Conservation (phyloP, 2,797 vertebrate species). For the Pelochelys cantorii region DNA sequence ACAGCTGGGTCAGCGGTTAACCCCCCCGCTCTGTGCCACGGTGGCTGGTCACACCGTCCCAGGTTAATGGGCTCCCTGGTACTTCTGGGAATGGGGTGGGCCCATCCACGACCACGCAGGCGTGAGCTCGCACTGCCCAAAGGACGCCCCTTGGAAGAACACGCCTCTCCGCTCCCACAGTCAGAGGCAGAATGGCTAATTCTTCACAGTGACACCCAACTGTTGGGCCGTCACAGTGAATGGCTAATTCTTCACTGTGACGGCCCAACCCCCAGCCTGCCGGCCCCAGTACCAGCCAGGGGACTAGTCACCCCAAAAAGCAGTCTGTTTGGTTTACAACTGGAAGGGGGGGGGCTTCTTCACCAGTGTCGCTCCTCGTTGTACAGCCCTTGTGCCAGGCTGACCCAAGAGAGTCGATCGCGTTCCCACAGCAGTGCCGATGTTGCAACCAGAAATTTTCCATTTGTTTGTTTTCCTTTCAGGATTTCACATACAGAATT, state of each 20-base stretch:
- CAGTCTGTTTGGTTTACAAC: background rate
- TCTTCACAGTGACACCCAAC: background rate
- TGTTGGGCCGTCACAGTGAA: no score
- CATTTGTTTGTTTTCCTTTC: no score
- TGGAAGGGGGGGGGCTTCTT: background rate
- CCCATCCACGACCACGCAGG: background rate
- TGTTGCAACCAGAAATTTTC: background rate
- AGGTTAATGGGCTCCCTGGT: background rate
- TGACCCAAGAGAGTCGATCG: background rate
- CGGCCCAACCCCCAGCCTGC: background rate
- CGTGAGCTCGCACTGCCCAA: background rate
- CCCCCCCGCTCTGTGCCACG: background rate
- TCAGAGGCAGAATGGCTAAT: background rate
- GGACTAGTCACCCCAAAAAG: background rate
- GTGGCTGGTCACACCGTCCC: background rate
- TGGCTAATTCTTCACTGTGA: background rate
- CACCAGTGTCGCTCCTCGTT: background rate
- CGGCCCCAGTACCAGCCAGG: background rate
- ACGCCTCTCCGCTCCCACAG: background rate
- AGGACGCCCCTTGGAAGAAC: background rate
- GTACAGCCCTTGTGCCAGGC: background rate
- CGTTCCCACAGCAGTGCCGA: background rate
- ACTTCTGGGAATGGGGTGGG: background rate
- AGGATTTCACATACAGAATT: background rate
- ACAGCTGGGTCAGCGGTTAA: background rate